A percentile compares a stretch with the other conserved stretches of the same genome.
Evolutionary conservation across 2,797 vertebrate species (phyloP).

Genomic region (Hyperoplus immaculatus): DNA sequence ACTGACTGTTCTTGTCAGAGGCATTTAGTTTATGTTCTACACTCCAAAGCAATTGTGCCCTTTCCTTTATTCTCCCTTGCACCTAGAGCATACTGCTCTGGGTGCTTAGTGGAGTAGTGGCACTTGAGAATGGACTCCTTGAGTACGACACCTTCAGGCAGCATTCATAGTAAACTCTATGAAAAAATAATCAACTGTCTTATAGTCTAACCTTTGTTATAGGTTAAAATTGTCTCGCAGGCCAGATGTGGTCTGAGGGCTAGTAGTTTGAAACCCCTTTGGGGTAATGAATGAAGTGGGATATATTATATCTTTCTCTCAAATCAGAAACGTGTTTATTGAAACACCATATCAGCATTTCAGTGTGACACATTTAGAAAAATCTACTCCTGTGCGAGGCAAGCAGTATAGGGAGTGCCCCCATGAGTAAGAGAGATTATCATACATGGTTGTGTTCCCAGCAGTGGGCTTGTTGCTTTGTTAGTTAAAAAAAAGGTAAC

Average conservation of each 20-base stretch:
- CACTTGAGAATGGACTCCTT: constrained; percentile 1
- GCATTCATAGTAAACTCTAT: background rate
- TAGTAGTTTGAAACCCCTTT: background rate
- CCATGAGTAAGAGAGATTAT: background rate
- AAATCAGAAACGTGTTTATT: background rate
- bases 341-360: background rate
- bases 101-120: background rate
- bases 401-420: background rate
- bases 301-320: background rate
- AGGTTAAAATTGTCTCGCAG: constrained; percentile 1
- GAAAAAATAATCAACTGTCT: background rate
- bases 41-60: background rate
- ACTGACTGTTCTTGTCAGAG: constrained; percentile 21
- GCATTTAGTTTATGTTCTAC: constrained; percentile 2
- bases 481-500: background rate
- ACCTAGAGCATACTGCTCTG: background rate
- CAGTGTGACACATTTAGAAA: constrained; percentile 1
- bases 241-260: background rate
- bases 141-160: background rate
- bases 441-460: background rate
- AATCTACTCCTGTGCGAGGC: background rate
- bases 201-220: constrained; percentile 5
- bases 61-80: background rate
- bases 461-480: background rate
- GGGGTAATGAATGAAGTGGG: background rate